Evolutionary conservation across 2,797 vertebrate species (phyloP).

Genomic region (Anas bahamensis): DNA sequence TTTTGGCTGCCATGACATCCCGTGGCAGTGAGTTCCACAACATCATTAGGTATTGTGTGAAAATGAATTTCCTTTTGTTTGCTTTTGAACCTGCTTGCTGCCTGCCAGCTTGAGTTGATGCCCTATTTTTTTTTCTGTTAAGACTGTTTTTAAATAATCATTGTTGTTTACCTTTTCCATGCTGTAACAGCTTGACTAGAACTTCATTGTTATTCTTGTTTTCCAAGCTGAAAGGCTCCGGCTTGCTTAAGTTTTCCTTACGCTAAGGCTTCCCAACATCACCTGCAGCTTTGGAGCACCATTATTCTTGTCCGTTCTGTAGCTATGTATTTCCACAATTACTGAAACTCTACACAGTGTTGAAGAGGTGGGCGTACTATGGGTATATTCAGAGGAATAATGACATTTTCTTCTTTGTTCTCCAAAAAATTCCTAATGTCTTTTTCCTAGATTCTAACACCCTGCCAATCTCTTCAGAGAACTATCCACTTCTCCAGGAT

Average conservation of each 20-base stretch:
- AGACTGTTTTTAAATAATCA: slow-evolving; percentile 41
- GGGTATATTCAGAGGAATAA: not conserved
- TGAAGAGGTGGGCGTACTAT: not conserved
- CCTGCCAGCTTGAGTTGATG: slow-evolving; percentile 53
- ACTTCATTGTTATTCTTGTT: slow-evolving; percentile 9
- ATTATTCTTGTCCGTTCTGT: not conserved
- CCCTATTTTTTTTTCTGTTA: slow-evolving; percentile 39
- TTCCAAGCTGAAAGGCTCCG: not conserved
- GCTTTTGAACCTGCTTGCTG: not conserved
- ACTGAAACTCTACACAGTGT: not conserved
- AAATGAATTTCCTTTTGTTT: slow-evolving; percentile 67
- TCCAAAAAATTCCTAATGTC: not conserved
- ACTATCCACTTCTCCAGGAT: not conserved
- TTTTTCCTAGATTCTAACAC: not conserved
- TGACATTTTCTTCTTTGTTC: not conserved
- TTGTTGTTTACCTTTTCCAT: slow-evolving; percentile 35
- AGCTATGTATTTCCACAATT: not conserved
- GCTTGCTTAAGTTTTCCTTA: not conserved
- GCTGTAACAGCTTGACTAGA: slow-evolving; percentile 20
- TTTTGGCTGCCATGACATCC: slow-evolving; percentile 66
- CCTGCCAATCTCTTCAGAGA: not conserved
- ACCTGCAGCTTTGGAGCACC: not conserved
- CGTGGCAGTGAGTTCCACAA: slow-evolving; percentile 60
- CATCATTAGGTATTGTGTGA: slow-evolving; percentile 62
- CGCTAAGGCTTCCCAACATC: not conserved